phyloP scores from a whole-genome alignment of 2,797 vertebrate species.

The Gymnocypris eckloni region DNA sequence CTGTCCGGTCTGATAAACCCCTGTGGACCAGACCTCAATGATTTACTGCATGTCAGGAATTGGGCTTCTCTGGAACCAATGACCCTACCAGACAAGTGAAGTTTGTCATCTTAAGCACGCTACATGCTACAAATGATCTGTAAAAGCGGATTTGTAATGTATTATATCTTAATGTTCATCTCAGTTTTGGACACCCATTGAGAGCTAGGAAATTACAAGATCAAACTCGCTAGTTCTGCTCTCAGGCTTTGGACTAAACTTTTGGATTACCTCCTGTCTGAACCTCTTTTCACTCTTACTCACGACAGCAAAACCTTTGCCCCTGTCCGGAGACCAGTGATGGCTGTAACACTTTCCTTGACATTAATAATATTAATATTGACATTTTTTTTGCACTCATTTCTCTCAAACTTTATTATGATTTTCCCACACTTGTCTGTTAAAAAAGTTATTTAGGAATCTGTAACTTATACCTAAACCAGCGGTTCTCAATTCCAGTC shows the following conservation, averaged over 20 bases:
- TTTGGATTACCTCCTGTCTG: background rate
- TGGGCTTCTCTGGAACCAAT: slow-evolving; percentile 45
- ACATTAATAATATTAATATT: background rate
- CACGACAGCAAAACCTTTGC: slow-evolving; percentile 58
- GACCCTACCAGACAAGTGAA: slow-evolving; percentile 36
- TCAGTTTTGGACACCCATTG: background rate
- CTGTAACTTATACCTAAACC: background rate
- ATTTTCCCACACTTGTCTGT: background rate
- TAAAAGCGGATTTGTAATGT: slow-evolving; percentile 28
- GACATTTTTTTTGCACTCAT: no score
- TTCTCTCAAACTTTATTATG: background rate
- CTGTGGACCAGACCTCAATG: background rate
- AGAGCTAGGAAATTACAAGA: slow-evolving; percentile 5
- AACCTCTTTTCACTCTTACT: slow-evolving; percentile 5
- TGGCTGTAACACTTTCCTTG: background rate
- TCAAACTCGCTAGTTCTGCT: background rate
- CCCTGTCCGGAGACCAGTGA: slow-evolving; percentile 30
- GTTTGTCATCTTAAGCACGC: background rate
- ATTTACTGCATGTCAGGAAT: slow-evolving; percentile 45
- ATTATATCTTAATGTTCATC: background rate
- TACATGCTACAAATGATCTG: background rate
- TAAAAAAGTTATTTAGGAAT: background rate
- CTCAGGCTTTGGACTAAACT: background rate
- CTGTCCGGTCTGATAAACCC: slow-evolving; percentile 40
- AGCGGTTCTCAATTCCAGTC: no score